Conservation (phyloP, 64 coral and sea anemone genomes). For the Porites lutea region DNA sequence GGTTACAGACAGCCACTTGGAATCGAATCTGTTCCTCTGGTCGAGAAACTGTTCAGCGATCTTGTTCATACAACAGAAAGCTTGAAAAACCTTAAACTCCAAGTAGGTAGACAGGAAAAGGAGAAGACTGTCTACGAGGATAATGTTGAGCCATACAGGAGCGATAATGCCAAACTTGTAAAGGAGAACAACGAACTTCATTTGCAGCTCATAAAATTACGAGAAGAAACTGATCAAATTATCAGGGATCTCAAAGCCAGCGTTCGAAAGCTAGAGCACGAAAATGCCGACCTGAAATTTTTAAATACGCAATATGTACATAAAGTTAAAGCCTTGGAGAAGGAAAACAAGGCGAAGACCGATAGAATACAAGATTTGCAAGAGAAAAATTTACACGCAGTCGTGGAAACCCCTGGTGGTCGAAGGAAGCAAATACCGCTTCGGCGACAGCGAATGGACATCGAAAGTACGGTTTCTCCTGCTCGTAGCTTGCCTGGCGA, state of each 20-base stretch:
- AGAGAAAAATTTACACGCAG: conserved; percentile 98
- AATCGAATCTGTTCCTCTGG: conserved; percentile 97
- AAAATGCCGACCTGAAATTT: conserved; percentile 99
- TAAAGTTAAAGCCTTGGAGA: conserved; percentile 98
- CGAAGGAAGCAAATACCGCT: conserved; percentile 95
- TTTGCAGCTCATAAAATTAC: conserved; percentile 91
- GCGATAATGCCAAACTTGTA: conserved; percentile 97
- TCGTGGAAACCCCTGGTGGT: conserved; percentile 97
- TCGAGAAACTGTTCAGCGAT: conserved; percentile 98
- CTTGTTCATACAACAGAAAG: conserved; percentile 99
- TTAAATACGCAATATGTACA: conserved; percentile 99
- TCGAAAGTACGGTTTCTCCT: conserved; percentile 89
- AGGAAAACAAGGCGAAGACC: conserved; percentile 91
- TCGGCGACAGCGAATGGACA: conserved; percentile 98
- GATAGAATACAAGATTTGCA: conserved; percentile 92
- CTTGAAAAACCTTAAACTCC: conserved; percentile 97
- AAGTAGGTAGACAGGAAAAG: conserved; percentile 78
- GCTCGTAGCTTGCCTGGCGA: conserved; percentile 47
- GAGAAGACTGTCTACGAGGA: conserved; percentile 89
- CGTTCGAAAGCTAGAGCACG: conserved; percentile 96
- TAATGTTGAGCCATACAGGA: conserved; percentile 96
- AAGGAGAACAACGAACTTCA: conserved; percentile 99
- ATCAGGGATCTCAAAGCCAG: conserved; percentile 93
- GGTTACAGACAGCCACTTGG: conserved; percentile 98
- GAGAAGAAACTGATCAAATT: conserved; percentile 86